A percentile compares a stretch with the other conserved stretches of the same genome.
phyloP scores from a whole-genome alignment of 2,113 vertebrate genomes.

The Edolisoma coerulescens region DNA sequence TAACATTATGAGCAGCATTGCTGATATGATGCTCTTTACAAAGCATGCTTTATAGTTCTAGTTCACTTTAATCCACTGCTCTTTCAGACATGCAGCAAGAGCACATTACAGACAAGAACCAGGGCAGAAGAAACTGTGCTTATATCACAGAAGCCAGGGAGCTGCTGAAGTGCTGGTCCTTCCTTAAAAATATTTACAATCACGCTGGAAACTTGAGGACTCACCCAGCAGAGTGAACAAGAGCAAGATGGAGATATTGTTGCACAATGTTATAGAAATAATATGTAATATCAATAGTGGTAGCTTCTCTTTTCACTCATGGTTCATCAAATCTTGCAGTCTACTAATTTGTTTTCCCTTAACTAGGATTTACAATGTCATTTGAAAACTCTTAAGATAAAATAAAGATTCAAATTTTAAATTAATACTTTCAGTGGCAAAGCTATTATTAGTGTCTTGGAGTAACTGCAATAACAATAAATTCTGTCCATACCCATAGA shows the following conservation, averaged over 20 bases:
- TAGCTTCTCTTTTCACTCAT: not conserved
- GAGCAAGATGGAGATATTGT: not conserved
- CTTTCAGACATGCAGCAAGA: not conserved
- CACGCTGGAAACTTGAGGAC: not conserved
- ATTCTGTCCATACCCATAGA: not conserved
- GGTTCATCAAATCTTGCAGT: not conserved
- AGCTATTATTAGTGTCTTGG: not conserved
- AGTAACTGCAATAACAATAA: not conserved
- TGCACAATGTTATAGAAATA: not conserved
- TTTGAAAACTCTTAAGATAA: not conserved
- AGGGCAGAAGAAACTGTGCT: not conserved
- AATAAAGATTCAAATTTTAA: not conserved
- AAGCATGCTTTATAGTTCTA: not conserved
- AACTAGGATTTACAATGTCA: constrained; percentile 23
- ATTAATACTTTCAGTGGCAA: not conserved
- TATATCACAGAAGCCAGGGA: not conserved
- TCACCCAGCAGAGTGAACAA: not conserved
- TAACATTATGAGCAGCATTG: not conserved
- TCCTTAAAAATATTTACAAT: not conserved
- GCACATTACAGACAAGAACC: not conserved
- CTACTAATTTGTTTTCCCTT: constrained; percentile 1
- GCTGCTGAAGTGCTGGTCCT: not conserved
- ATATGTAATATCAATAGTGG: not conserved
- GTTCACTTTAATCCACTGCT: not conserved
- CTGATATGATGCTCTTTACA: not conserved